phyloP scores from a whole-genome alignment of 2,113 vertebrate genomes.

The Syngnathus typhle region DNA sequence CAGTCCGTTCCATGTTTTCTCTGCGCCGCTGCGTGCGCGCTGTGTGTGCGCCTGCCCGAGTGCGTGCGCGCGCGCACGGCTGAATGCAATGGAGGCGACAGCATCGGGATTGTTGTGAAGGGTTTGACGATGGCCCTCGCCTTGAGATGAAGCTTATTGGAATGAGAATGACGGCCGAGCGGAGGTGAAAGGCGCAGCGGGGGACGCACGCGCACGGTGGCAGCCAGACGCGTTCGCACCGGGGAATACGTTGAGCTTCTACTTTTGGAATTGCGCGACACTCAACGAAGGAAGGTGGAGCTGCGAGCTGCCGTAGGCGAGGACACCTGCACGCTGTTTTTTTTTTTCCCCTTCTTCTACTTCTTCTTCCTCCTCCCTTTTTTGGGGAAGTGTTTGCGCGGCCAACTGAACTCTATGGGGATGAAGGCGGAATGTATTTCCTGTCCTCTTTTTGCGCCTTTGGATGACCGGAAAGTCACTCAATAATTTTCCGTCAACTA shows the following conservation, averaged over 20 bases:
- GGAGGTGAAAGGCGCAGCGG: slow-evolving; percentile 16
- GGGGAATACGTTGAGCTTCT: slow-evolving; percentile 11
- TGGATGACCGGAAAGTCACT: slow-evolving; percentile 22
- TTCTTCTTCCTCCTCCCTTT: background rate
- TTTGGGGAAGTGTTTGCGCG: background rate
- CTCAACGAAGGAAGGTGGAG: background rate
- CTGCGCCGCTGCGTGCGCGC: background rate
- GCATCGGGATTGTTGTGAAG: slow-evolving; percentile 18
- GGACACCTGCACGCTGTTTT: background rate
- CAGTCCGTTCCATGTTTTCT: slow-evolving; percentile 37
- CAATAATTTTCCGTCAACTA: background rate
- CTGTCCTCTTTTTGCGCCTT: slow-evolving; percentile 38
- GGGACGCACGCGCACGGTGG: slow-evolving; percentile 56
- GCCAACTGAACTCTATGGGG: slow-evolving; percentile 28
- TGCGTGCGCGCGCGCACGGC: background rate
- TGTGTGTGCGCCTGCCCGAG: slow-evolving; percentile 7
- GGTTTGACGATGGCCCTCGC: background rate
- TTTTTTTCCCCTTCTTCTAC: no score
- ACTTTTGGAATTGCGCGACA: background rate
- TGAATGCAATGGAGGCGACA: slow-evolving; percentile 11
- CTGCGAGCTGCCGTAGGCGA: background rate
- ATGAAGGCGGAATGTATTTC: slow-evolving; percentile 37
- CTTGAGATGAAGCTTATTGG: background rate
- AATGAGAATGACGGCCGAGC: background rate
- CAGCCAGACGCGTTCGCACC: slow-evolving; percentile 27